These are phyloP conservation scores for Ptyas mucosa DNA, from an alignment of 2,113 vertebrate species.

Conservation along the genomic window DNA sequence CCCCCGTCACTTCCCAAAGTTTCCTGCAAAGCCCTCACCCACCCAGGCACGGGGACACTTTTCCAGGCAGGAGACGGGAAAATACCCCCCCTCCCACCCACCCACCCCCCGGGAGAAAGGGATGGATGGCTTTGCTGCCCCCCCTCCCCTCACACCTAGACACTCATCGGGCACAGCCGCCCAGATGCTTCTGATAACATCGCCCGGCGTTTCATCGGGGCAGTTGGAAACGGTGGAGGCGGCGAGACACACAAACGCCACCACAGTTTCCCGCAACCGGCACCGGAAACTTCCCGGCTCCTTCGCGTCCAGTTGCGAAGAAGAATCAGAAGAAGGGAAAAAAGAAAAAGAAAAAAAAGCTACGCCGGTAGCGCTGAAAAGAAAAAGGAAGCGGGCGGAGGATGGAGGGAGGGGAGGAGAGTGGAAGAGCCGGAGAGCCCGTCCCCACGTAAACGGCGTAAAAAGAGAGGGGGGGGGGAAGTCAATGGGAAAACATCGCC, in stretches of 20 bases:
- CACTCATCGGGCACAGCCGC: not conserved
- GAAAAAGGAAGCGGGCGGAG: not conserved
- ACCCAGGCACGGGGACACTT: not conserved
- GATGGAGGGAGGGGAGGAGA: too few relatives aligned
- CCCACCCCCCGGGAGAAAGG: not conserved
- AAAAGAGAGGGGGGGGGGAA: not conserved
- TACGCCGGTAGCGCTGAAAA: not conserved
- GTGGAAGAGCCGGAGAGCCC: not conserved
- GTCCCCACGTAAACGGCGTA: slow-evolving; percentile 6
- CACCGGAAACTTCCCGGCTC: slow-evolving; percentile 10
- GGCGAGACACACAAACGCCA: not conserved
- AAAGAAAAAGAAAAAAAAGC: not conserved
- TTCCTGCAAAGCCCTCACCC: not conserved
- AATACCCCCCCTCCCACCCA: not conserved
- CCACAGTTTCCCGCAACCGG: not conserved
- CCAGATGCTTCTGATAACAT: not conserved
- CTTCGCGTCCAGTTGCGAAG: not conserved
- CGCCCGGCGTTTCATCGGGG: not conserved
- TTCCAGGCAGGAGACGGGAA: not conserved
- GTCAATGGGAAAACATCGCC: slow-evolving; percentile 14
- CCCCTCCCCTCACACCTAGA: not conserved
- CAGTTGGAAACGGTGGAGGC: too few relatives aligned
- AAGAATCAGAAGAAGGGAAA: too few relatives aligned
- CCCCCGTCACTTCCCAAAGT: slow-evolving; percentile 15
- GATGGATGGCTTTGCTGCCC: not conserved